Base-by-base conservation (phyloP, 1,140 invertebrate genomes). In the Macrobrachium rosenbergii region DNA sequence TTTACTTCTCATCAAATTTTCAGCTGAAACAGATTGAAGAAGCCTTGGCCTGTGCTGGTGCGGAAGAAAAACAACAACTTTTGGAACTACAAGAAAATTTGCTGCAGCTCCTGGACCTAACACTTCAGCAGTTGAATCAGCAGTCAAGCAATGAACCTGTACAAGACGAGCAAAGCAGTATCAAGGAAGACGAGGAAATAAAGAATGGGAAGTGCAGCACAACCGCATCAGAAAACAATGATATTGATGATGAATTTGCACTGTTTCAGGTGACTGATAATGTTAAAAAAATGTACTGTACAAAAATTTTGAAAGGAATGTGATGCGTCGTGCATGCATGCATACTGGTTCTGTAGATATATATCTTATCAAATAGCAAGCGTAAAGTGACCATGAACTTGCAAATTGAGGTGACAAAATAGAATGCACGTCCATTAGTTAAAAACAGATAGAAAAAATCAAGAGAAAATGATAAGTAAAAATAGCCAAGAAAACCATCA, bases 171-270 rank as follows among this genome's bases (percentile, higher is more conserved):
- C 37, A 63, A 45, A 52, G 52, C 12, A 58, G 3, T 64, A 21
- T 0, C 21, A 43, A 14, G 28, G 58, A n/a, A 21, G 10, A 60
- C 11, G 58, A 83, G 23, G 23, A 16, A 64, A 37, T 43, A 45
- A 7, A 60, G 21, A 83, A 72, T 59, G 17, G 16, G 58, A 59
- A 45, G 67, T 12, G 67, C 21, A 17, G 14, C 28, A 19, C 62
- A 43, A 0, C 19, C 11, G 43, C 59, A 43, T 8, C n/a, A 2
- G 62, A 77, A 62, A 59, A 81, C 58, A 80, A 72, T 21, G 80
- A 86, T 19, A 52, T 86, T 21, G 77, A 80, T 73, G 84, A 87
- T 62, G 84, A 87, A 63, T 87, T 87, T 82, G 84, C 84, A 21
- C 28, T 87, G n/a, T 87, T 87, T 76, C 78, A 87, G 84, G 84